A percentile compares a stretch with the other conserved stretches of the same genome.
phyloP scores from a whole-genome alignment of 1,140 invertebrate genomes.

The Orchesella cincta region DNA sequence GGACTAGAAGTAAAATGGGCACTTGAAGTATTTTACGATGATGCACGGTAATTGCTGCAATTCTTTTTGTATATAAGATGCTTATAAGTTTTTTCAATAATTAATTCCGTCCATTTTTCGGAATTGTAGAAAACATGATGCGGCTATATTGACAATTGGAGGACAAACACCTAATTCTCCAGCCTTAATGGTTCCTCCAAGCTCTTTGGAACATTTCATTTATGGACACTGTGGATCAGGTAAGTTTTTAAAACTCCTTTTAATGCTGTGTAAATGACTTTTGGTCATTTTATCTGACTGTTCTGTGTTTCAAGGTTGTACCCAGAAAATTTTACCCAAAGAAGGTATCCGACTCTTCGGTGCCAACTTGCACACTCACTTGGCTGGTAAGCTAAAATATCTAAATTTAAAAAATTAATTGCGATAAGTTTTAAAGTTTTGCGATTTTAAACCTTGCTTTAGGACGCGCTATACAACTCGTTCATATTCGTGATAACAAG shows the following conservation, averaged over 20 bases:
- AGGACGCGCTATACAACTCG: conserved; percentile 66
- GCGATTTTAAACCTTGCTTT: conserved; percentile 52
- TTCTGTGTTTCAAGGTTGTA: conserved; percentile 8
- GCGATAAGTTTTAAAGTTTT: background rate
- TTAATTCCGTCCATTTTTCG: no score
- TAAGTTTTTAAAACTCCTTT: background rate
- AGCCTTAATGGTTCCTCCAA: conserved; percentile 36
- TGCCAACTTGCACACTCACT: conserved; percentile 42
- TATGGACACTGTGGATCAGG: conserved; percentile 37
- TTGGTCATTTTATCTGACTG: background rate
- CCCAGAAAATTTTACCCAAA: conserved; percentile 19
- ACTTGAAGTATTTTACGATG: conserved; percentile 29
- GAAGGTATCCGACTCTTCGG: conserved; percentile 40
- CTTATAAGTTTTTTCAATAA: background rate
- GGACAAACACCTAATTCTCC: background rate
- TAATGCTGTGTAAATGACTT: background rate
- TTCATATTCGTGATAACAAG: conserved; percentile 65
- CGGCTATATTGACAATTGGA: conserved; percentile 23
- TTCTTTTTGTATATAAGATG: background rate
- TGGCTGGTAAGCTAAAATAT: conserved; percentile 25
- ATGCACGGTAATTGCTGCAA: background rate
- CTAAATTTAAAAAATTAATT: background rate
- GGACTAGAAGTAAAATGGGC: conserved; percentile 23
- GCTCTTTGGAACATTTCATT: background rate
- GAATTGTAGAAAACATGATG: conserved; percentile 36